Conservation (phyloP, 2,797 vertebrate genomes). For the Melanitta fusca region DNA sequence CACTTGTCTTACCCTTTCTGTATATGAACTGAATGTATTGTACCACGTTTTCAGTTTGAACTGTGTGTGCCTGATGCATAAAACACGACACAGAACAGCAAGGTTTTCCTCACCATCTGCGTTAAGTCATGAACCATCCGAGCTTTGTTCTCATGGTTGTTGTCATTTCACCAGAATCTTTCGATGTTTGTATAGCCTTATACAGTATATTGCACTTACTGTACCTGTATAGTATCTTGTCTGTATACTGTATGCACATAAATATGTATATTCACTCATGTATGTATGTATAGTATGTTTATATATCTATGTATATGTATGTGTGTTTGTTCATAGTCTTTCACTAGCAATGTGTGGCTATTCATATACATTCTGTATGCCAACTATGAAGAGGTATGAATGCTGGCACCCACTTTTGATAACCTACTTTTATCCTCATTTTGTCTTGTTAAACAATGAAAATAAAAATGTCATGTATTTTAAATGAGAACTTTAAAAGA, state of each 20-base stretch:
- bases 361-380: slow-evolving; percentile 53
- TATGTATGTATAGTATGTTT: slow-evolving; percentile 62
- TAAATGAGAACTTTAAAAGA: slow-evolving; percentile 65
- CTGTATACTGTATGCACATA: slow-evolving; percentile 57
- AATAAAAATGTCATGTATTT: slow-evolving; percentile 73
- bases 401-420: slow-evolving; percentile 63
- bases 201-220: slow-evolving; percentile 55
- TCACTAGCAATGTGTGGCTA: slow-evolving; percentile 50
- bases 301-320: slow-evolving; percentile 47
- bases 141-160: slow-evolving; percentile 37
- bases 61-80: slow-evolving; percentile 25
- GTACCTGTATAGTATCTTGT: slow-evolving; percentile 62
- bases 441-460: slow-evolving; percentile 66
- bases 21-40: background rate
- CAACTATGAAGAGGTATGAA: slow-evolving; percentile 41
- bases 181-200: slow-evolving; percentile 56
- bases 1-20: background rate
- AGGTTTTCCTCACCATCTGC: background rate
- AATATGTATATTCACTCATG: slow-evolving; percentile 45
- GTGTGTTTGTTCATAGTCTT: slow-evolving; percentile 47
- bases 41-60: slow-evolving; percentile 1
- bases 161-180: slow-evolving; percentile 38
- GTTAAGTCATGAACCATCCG: background rate
- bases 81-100: background rate
- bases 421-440: slow-evolving; percentile 66